These are phyloP conservation scores for Rhagonycha lutea DNA, from an alignment of 2,888 invertebrate species.

Conservation along the genomic window DNA sequence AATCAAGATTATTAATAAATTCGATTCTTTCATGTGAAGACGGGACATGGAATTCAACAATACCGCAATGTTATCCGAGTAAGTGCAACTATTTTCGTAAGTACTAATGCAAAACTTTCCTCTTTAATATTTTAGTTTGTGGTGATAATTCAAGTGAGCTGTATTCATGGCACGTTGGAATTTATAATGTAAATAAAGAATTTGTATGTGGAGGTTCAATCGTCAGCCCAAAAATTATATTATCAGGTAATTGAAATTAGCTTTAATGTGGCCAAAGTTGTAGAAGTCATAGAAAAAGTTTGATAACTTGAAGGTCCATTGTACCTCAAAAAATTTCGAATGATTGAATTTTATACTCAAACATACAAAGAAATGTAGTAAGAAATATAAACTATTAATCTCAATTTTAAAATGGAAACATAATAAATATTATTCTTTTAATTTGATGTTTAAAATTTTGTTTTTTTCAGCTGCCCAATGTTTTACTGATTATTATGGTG, in stretches of 20 bases:
- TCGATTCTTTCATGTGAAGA: background rate
- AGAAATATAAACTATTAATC: no score
- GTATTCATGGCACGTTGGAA: background rate
- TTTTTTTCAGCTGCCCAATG: slow-evolving; percentile 47
- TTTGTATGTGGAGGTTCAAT: background rate
- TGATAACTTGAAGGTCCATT: no score
- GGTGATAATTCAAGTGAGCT: background rate
- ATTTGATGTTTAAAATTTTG: background rate
- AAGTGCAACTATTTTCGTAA: background rate
- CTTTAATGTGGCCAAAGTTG: no score
- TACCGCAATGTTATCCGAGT: background rate
- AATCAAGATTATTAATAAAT: background rate
- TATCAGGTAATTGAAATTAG: background rate
- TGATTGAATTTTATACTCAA: no score
- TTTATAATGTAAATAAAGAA: background rate
- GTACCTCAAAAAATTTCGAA: no score
- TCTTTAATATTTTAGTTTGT: background rate
- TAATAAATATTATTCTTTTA: no score
- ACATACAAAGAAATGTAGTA: no score
- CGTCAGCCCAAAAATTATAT: background rate
- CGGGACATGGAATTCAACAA: background rate
- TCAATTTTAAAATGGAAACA: no score
- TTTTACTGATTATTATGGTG: slow-evolving; percentile 34
- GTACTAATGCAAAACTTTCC: background rate
- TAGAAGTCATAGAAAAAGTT: no score